A percentile compares a stretch with the other conserved stretches of the same genome.
phyloP scores from a whole-genome alignment of 2,797 vertebrate species.

The Toxotes lorentzi region DNA sequence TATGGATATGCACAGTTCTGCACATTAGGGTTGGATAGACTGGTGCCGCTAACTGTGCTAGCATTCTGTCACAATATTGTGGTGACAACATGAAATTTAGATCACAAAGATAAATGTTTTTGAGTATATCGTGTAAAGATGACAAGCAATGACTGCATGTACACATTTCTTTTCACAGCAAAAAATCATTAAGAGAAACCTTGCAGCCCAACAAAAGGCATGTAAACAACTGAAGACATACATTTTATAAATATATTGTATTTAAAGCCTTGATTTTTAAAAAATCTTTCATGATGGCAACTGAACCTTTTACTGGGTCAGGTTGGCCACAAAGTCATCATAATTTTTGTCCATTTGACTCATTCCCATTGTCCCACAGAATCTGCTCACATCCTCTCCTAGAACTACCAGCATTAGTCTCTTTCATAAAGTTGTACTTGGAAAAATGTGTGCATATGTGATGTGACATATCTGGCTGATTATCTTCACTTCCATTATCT shows the following conservation, averaged over 20 bases:
- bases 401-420: neutral
- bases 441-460: too few relatives aligned
- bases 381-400: neutral
- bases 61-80: neutral
- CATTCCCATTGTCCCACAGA: too few relatives aligned
- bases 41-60: neutral
- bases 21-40: neutral
- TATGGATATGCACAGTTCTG: neutral
- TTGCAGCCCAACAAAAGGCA: too few relatives aligned
- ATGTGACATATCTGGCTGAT: too few relatives aligned
- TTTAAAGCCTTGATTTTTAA: neutral
- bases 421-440: neutral
- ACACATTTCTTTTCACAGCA: too few relatives aligned
- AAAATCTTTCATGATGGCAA: neutral
- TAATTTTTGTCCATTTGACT: neutral
- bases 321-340: neutral
- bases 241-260: neutral
- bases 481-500: too few relatives aligned
- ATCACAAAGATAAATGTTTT: neutral
- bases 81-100: too few relatives aligned
- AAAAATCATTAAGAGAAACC: too few relatives aligned
- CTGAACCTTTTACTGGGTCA: neutral
- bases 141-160: neutral
- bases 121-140: neutral
- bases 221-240: too few relatives aligned